phyloP scores from a whole-genome alignment of 1,140 invertebrate genomes.

The Stenopsyche tienmushanensis region DNA sequence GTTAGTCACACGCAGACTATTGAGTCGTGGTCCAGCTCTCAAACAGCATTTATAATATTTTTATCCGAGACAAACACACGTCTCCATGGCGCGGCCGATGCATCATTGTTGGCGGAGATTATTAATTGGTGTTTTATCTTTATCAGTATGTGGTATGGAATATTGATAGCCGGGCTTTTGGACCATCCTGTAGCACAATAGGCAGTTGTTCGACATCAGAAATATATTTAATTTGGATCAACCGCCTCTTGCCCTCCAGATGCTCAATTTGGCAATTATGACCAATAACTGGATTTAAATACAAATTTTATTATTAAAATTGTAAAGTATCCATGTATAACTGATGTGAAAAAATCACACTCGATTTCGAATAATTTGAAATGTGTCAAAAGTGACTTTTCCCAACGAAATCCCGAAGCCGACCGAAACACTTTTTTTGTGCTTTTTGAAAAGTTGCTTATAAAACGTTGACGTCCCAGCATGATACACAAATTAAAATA shows the following conservation, averaged over 20 bases:
- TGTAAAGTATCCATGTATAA: neutral
- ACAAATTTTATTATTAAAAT: neutral
- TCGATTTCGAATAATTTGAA: constrained; percentile 28
- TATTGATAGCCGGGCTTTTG: constrained; percentile 20
- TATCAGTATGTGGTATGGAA: constrained; percentile 34
- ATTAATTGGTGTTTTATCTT: constrained; percentile 37
- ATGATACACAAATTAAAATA: constrained; percentile 41
- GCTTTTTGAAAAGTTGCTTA: constrained; percentile 27
- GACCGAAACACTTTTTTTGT: constrained; percentile 12
- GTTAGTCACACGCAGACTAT: too few species aligned
- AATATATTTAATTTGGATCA: neutral
- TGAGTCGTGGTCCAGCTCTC: neutral
- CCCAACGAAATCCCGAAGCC: constrained; percentile 24
- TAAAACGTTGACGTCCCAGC: constrained; percentile 38
- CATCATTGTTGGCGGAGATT: constrained; percentile 29
- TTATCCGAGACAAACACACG: constrained; percentile 17
- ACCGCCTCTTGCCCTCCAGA: too few species aligned
- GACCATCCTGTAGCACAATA: constrained; percentile 1
- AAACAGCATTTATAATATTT: constrained; percentile 8
- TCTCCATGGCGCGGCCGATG: neutral
- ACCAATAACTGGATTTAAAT: neutral
- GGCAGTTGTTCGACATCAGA: neutral
- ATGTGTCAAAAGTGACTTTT: constrained; percentile 32
- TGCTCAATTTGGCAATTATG: too few species aligned
- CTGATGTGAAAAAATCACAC: constrained; percentile 10